These are phyloP conservation scores for Hypselothyrea guttata DNA, from an alignment of 2,888 invertebrate species.

Conservation along the genomic window DNA sequence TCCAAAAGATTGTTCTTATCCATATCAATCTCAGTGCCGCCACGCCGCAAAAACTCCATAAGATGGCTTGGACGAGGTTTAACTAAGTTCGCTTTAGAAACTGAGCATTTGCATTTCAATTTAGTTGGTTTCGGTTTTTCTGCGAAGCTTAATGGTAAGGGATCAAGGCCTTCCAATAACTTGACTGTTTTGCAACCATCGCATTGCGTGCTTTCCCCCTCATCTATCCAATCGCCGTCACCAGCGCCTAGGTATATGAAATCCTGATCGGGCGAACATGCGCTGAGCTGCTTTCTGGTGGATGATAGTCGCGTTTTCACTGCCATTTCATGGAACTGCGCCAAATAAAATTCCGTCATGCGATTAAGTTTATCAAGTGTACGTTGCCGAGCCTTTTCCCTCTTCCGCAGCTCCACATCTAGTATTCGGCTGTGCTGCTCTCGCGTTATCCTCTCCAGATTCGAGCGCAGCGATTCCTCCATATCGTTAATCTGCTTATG, in stretches of 20 bases:
- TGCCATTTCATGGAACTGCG: slow-evolving; percentile 46
- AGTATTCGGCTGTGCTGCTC: slow-evolving; percentile 33
- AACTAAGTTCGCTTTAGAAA: background rate
- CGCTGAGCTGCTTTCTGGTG: slow-evolving; percentile 28
- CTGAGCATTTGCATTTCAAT: no score
- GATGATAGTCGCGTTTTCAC: slow-evolving; percentile 30
- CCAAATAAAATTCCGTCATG: slow-evolving; percentile 32
- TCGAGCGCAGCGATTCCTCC: slow-evolving; percentile 37
- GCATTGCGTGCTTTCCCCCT: background rate
- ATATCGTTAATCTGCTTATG: slow-evolving; percentile 47
- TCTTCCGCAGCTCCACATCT: background rate
- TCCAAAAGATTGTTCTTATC: background rate
- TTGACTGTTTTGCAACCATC: background rate
- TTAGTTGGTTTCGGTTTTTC: background rate
- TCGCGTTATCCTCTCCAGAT: slow-evolving; percentile 35
- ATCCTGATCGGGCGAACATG: slow-evolving; percentile 1
- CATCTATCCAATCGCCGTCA: background rate
- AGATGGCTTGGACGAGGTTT: slow-evolving; percentile 34
- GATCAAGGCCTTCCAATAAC: background rate
- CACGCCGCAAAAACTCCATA: slow-evolving; percentile 15
- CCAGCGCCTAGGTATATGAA: slow-evolving; percentile 12
- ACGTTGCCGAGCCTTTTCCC: slow-evolving; percentile 6
- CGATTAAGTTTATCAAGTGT: slow-evolving; percentile 41
- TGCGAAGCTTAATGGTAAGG: background rate
- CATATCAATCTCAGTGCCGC: slow-evolving; percentile 2